Conservation (phyloP, 37 sponge, comb jelly and placozoan species). For the Hexactinellida sp. region DNA sequence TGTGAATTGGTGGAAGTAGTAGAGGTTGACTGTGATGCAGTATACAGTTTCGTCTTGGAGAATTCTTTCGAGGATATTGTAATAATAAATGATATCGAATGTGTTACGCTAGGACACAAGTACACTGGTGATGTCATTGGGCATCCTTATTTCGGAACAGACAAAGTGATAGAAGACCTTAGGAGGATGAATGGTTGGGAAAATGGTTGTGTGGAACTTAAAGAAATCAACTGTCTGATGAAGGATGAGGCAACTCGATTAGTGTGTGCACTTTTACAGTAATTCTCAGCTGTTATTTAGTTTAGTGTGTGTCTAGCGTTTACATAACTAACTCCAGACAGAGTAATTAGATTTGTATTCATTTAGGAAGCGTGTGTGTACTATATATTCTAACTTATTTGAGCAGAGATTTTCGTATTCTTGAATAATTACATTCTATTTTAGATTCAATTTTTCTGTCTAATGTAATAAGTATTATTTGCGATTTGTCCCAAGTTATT, state of each 20-base stretch:
- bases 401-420: too few species aligned
- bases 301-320: neutral
- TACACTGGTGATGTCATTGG: conserved; percentile 14
- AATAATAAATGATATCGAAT: neutral
- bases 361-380: too few species aligned
- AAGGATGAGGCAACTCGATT: neutral
- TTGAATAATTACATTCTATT: too few species aligned
- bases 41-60: conserved; percentile 16
- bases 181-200: neutral
- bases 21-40: neutral
- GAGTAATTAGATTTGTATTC: too few species aligned
- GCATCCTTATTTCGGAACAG: conserved; percentile 16
- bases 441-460: too few species aligned
- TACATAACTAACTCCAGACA: too few species aligned
- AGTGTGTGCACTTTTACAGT: neutral
- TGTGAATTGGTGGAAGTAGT: neutral
- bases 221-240: neutral
- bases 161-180: conserved; percentile 12
- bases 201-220: neutral
- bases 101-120: conserved; percentile 14
- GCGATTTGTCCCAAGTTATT: too few species aligned
- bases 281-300: neutral
- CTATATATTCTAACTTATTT: too few species aligned
- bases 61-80: neutral
- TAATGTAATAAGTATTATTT: too few species aligned